A percentile compares a stretch with the other conserved stretches of the same genome.
Conservation (phyloP, 2,797 vertebrate species). For the Sparus aurata region DNA sequence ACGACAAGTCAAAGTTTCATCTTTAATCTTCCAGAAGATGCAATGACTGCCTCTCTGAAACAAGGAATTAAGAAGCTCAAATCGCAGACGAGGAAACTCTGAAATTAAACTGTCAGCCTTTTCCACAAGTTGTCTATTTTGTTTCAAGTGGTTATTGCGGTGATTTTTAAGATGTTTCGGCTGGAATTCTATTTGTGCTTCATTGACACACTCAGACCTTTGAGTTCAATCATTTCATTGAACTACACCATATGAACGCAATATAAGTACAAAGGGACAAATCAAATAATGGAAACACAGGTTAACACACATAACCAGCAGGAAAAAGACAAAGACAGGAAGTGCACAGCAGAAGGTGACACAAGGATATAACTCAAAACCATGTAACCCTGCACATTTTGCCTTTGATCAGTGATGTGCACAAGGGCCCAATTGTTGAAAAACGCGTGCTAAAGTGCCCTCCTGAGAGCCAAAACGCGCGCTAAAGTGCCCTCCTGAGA, state of each 20-base stretch:
- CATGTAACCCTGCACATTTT: background rate
- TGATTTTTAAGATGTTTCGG: background rate
- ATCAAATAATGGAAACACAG: too few species aligned
- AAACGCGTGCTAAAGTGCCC: too few species aligned
- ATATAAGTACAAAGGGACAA: too few species aligned
- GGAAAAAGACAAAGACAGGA: too few species aligned
- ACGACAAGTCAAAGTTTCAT: background rate
- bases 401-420: constrained; percentile 1
- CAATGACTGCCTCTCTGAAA: background rate
- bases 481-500: too few species aligned
- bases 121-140: background rate
- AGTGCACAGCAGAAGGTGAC: too few species aligned
- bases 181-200: background rate
- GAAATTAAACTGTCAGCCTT: background rate
- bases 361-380: too few species aligned
- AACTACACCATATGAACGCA: background rate
- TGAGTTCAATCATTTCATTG: background rate
- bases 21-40: constrained; percentile 18
- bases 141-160: constrained; percentile 2
- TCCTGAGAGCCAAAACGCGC: too few species aligned
- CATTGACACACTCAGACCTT: constrained; percentile 1
- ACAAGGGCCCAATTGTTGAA: too few species aligned
- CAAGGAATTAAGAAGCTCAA: constrained; percentile 15
- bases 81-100: background rate
- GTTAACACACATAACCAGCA: too few species aligned